These are phyloP conservation scores for Macaria notata DNA, from an alignment of 2,888 invertebrate genomes.

Conservation along the genomic window DNA sequence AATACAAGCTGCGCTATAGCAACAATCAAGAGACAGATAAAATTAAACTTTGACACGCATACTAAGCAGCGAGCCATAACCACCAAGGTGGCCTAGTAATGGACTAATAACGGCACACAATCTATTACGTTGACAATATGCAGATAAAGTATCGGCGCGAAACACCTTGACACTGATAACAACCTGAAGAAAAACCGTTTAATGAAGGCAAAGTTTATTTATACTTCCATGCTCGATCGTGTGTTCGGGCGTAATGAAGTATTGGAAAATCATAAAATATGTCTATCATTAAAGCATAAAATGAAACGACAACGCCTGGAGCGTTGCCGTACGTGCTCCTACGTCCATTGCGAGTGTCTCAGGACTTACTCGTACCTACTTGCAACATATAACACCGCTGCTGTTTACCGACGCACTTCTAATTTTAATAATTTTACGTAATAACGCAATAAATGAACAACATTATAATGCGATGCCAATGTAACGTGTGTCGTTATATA, in stretches of 20 bases:
- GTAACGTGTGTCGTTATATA: slow-evolving; percentile 57
- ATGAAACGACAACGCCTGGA: slow-evolving; percentile 41
- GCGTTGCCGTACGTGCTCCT: slow-evolving; percentile 46
- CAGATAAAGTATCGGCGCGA: slow-evolving; percentile 14
- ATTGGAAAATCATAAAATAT: slow-evolving; percentile 50
- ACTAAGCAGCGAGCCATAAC: neutral
- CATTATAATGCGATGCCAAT: slow-evolving; percentile 68
- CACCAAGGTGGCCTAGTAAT: slow-evolving; percentile 6
- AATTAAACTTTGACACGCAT: neutral
- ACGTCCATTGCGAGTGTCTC: slow-evolving; percentile 26
- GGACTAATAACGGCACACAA: slow-evolving; percentile 18
- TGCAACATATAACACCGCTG: slow-evolving; percentile 54
- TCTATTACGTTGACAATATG: slow-evolving; percentile 17
- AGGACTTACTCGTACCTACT: slow-evolving; percentile 32
- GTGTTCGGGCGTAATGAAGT: slow-evolving; percentile 45
- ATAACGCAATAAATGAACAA: slow-evolving; percentile 61
- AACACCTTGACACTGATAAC: slow-evolving; percentile 28
- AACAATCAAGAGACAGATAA: too few species aligned
- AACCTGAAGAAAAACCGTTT: slow-evolving; percentile 31
- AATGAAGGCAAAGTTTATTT: slow-evolving; percentile 29
- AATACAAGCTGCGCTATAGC: too few species aligned
- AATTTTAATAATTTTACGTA: slow-evolving; percentile 66
- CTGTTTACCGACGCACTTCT: slow-evolving; percentile 60
- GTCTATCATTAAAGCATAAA: slow-evolving; percentile 46
- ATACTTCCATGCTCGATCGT: slow-evolving; percentile 28